A percentile compares a stretch with the other conserved stretches of the same genome.
phyloP scores from a whole-genome alignment of 2,113 vertebrate species.

The Elachura formosa region DNA sequence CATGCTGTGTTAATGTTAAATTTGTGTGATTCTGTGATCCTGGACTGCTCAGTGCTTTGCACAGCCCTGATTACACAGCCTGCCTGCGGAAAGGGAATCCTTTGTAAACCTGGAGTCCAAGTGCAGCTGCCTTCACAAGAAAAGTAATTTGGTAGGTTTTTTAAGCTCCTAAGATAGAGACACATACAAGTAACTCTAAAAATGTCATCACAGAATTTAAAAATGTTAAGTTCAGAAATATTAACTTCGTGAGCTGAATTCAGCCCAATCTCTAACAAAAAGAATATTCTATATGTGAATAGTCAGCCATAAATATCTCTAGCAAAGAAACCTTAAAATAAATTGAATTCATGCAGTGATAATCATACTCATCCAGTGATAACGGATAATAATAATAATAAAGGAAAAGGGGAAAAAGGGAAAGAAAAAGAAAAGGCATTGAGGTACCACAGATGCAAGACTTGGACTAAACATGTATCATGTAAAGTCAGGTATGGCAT shows the following conservation, averaged over 20 bases:
- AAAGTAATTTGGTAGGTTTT: background rate
- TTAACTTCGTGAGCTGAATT: background rate
- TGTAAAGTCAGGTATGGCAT: background rate
- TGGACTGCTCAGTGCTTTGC: background rate
- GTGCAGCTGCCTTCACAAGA: background rate
- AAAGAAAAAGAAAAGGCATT: background rate
- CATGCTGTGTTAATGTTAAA: background rate
- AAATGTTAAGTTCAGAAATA: background rate
- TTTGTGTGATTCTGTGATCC: background rate
- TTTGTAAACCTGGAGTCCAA: background rate
- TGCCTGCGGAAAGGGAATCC: background rate
- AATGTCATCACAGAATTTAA: background rate
- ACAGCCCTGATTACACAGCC: background rate
- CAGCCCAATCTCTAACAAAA: background rate
- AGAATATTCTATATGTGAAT: background rate
- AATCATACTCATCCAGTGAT: background rate
- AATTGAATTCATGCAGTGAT: background rate
- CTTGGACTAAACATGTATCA: background rate
- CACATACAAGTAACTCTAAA: background rate
- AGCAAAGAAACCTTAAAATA: conserved; percentile 5
- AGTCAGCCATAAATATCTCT: background rate
- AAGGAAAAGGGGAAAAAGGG: background rate
- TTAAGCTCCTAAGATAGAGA: background rate
- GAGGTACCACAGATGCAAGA: background rate
- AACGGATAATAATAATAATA: background rate